Percentiles rank a stretch among this genome's conserved stretches.
These are phyloP conservation scores for Myopa testacea DNA, from an alignment of 2,888 invertebrate genomes.

Conservation along the genomic window DNA sequence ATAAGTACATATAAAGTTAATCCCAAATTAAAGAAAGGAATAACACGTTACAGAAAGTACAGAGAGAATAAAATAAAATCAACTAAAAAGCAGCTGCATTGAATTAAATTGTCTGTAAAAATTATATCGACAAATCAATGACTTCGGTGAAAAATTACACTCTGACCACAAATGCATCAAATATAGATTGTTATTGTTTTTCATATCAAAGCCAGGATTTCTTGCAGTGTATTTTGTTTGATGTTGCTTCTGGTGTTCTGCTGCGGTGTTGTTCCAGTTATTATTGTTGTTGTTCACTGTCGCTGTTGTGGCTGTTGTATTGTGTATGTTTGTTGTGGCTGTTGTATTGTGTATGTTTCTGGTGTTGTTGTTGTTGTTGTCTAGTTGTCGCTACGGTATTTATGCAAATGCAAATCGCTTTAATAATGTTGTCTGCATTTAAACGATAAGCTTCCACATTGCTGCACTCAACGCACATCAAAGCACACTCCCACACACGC, in stretches of 20 bases:
- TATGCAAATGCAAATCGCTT: conserved; percentile 49
- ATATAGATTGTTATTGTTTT: conserved; percentile 15
- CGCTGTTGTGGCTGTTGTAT: background rate
- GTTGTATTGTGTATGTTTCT: background rate
- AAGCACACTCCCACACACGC: background rate
- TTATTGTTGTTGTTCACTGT: background rate
- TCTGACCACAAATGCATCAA: background rate
- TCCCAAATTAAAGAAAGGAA: background rate
- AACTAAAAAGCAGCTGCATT: conserved; percentile 41
- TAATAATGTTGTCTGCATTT: conserved; percentile 50
- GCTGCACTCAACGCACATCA: background rate
- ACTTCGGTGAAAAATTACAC: background rate
- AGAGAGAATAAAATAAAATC: background rate
- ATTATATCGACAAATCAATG: conserved; percentile 38
- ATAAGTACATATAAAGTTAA: background rate
- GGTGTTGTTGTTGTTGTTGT: background rate
- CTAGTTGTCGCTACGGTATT: conserved; percentile 39
- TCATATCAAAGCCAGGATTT: background rate
- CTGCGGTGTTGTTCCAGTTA: background rate
- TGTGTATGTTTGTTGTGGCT: background rate
- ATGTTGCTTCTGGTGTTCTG: background rate
- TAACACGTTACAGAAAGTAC: background rate
- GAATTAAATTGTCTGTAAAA: conserved; percentile 54
- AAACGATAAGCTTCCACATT: conserved; percentile 47
- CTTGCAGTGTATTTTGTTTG: background rate